Conservation (phyloP, 2,113 vertebrate genomes). For the Colossoma macropomum region DNA sequence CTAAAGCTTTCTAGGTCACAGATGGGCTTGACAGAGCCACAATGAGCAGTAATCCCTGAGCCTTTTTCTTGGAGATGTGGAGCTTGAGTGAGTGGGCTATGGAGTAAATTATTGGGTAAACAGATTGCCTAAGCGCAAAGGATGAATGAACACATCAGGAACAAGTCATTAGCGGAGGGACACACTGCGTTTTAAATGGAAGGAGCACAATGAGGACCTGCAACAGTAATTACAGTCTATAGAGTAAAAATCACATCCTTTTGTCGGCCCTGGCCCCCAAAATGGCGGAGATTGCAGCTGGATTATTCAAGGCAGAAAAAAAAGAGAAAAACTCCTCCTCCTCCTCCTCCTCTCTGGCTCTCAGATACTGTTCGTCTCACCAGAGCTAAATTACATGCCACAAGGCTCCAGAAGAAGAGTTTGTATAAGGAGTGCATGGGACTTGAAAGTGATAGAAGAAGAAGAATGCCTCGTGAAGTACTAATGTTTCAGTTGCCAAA, state of each 20-base stretch:
- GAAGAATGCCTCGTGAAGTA: not conserved
- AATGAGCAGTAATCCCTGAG: conserved; percentile 62
- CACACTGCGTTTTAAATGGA: conserved; percentile 63
- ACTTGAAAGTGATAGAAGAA: conserved; percentile 9
- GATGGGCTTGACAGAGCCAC: conserved; percentile 67
- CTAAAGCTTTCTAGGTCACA: conserved; percentile 73
- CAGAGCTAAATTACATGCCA: conserved; percentile 46
- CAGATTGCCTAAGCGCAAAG: conserved; percentile 69
- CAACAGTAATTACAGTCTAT: conserved; percentile 63
- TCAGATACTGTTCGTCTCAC: conserved; percentile 42
- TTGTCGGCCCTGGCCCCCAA: conserved; percentile 53
- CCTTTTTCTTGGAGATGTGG: conserved; percentile 58
- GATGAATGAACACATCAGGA: conserved; percentile 72
- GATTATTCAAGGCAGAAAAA: conserved; percentile 49
- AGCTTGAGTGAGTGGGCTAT: conserved; percentile 58
- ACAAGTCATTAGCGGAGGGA: conserved; percentile 64
- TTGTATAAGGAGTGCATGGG: not conserved
- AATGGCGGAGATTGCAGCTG: conserved; percentile 58
- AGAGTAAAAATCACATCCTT: conserved; percentile 59
- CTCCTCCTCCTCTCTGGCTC: conserved; percentile 28
- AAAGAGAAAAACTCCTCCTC: not conserved
- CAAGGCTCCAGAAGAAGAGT: conserved; percentile 6
- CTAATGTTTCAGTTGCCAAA: conserved; percentile 62
- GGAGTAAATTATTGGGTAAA: conserved; percentile 70
- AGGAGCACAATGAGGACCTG: conserved; percentile 58